These are phyloP conservation scores for Bombus vancouverensis DNA, from an alignment of 1,140 invertebrate species.

Conservation along the genomic window DNA sequence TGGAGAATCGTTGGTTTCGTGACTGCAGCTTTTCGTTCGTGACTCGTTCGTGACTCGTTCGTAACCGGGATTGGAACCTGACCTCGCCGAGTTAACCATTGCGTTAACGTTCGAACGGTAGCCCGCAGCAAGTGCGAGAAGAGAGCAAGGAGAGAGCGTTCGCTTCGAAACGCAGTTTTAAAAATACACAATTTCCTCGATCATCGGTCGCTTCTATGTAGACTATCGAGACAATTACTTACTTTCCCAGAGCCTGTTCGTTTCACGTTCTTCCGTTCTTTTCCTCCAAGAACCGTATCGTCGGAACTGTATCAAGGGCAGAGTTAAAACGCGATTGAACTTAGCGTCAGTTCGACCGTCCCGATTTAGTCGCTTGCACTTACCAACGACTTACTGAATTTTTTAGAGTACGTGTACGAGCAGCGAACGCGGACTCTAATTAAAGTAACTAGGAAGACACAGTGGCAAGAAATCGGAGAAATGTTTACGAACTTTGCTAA, in stretches of 20 bases:
- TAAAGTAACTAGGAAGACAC: too few relatives aligned
- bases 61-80: slow-evolving; percentile 64
- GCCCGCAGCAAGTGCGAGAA: slow-evolving; percentile 46
- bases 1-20: slow-evolving; percentile 55
- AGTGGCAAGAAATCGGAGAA: too few relatives aligned
- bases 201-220: too few relatives aligned
- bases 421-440: too few relatives aligned
- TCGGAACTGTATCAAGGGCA: too few relatives aligned
- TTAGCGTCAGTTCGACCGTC: too few relatives aligned
- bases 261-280: too few relatives aligned
- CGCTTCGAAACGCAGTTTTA: neutral
- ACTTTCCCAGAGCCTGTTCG: neutral
- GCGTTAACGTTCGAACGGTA: slow-evolving; percentile 60
- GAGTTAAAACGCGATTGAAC: too few relatives aligned
- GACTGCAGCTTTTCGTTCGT: slow-evolving; percentile 59
- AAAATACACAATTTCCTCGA: neutral
- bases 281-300: too few relatives aligned
- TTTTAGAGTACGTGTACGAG: too few relatives aligned
- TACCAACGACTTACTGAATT: rapidly evolving
- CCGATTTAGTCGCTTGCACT: too few relatives aligned
- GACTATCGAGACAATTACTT: slow-evolving; percentile 49
- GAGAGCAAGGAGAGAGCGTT: slow-evolving; percentile 18
- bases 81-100: slow-evolving; percentile 66
- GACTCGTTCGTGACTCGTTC: slow-evolving; percentile 55
- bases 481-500: too few relatives aligned